Conservation (phyloP, 2,888 invertebrate species). For the Timema cristinae region DNA sequence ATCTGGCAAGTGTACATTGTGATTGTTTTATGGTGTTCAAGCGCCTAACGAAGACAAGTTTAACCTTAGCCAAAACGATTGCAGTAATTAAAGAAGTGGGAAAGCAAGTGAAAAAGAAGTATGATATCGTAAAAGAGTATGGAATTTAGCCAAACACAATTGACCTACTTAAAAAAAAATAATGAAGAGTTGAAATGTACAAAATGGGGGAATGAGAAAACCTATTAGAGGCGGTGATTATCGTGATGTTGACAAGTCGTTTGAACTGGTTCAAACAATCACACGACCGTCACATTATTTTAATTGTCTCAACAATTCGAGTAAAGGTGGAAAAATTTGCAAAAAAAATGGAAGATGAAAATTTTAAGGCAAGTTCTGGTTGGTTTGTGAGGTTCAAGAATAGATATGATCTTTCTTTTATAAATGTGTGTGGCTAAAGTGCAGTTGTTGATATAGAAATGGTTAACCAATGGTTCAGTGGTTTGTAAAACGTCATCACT, state of each 20-base stretch:
- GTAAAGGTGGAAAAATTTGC: not conserved
- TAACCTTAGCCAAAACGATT: too few species aligned
- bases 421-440: not conserved
- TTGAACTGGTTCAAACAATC: conserved; percentile 13
- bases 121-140: too few species aligned
- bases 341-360: not conserved
- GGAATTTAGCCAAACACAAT: too few species aligned
- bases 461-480: not conserved
- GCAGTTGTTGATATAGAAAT: not conserved
- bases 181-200: too few species aligned
- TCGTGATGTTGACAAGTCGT: not conserved
- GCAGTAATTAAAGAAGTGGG: too few species aligned
- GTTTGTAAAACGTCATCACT: not conserved
- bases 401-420: too few species aligned
- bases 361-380: not conserved
- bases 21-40: too few species aligned
- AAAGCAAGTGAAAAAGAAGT: too few species aligned
- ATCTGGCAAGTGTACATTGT: too few species aligned
- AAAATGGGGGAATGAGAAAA: not conserved
- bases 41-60: too few species aligned
- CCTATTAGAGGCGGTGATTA: not conserved
- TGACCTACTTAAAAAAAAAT: too few species aligned
- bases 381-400: not conserved
- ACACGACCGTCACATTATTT: not conserved
- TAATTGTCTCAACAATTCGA: not conserved